Evolutionary conservation across 2,113 vertebrate genomes (phyloP).

Genomic region (Clarias magur): DNA sequence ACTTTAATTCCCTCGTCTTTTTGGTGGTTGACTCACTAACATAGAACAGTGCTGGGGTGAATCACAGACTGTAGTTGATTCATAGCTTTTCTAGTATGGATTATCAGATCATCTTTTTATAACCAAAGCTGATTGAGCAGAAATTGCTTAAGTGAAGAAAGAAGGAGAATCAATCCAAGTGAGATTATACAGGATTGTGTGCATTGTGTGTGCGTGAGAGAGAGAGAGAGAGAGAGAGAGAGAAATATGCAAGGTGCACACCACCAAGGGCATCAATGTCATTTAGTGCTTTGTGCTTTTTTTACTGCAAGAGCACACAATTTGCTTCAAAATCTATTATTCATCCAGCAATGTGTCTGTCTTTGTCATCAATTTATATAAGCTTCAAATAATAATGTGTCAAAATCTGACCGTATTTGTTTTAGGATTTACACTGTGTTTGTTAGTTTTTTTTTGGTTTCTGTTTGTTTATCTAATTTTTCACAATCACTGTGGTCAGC

Average conservation of each 20-base stretch:
- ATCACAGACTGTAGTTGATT: constrained; percentile 59
- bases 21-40: constrained; percentile 54
- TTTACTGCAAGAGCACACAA: background rate
- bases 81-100: constrained; percentile 48
- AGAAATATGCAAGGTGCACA: background rate
- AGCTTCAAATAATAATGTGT: constrained; percentile 28
- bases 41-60: constrained; percentile 40
- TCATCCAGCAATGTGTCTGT: background rate
- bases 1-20: constrained; percentile 42
- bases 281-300: background rate
- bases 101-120: constrained; percentile 62
- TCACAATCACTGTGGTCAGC: constrained; percentile 50
- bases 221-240: background rate
- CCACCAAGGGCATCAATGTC: background rate
- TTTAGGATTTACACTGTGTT: constrained; percentile 48
- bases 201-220: background rate
- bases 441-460: constrained; percentile 30
- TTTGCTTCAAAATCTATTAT: constrained; percentile 2
- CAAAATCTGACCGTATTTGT: constrained; percentile 45
- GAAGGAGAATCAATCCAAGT: background rate
- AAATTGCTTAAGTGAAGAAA: constrained; percentile 35
- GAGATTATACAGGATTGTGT: background rate
- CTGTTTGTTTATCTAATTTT: constrained; percentile 37
- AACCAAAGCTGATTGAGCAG: constrained; percentile 63
- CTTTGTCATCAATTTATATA: constrained; percentile 31